Percentiles rank a stretch among this genome's conserved stretches.
Evolutionary conservation across 2,888 invertebrate genomes (phyloP).

Genomic region (Sylvicola fuscatus): DNA sequence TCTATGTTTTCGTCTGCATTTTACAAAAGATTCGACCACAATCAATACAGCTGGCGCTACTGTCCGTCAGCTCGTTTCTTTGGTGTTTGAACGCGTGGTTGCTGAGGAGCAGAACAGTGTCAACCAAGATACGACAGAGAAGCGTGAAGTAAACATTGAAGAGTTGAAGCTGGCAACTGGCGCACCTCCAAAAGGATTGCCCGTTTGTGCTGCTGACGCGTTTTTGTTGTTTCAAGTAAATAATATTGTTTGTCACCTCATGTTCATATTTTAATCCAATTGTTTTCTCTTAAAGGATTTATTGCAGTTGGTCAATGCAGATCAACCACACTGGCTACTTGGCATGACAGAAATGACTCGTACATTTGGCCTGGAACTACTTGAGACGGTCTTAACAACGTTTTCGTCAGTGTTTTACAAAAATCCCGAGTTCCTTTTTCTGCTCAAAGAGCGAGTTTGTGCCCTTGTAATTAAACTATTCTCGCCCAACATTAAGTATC

Average conservation of each 20-base stretch:
- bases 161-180: constrained; percentile 57
- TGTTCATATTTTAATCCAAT: not conserved
- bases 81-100: constrained; percentile 73
- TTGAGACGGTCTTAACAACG: constrained; percentile 81
- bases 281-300: constrained; percentile 47
- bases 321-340: constrained; percentile 85
- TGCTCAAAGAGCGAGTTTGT: constrained; percentile 92
- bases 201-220: constrained; percentile 82
- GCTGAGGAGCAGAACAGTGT: constrained; percentile 34
- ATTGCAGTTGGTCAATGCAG: constrained; percentile 89
- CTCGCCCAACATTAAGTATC: constrained; percentile 95
- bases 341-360: constrained; percentile 95
- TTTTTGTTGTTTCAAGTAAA: constrained; percentile 79
- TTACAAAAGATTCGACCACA: constrained; percentile 83
- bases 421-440: constrained; percentile 85
- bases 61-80: constrained; percentile 81
- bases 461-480: constrained; percentile 96
- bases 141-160: constrained; percentile 43
- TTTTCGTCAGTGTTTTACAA: constrained; percentile 71
- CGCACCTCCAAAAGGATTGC: constrained; percentile 60
- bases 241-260: not conserved
- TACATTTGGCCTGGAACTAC: constrained; percentile 85
- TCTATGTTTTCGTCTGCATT: constrained; percentile 90
- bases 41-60: constrained; percentile 97
- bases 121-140: constrained; percentile 11